These are phyloP conservation scores for Podarcis raffonei DNA, from an alignment of 2,113 vertebrate genomes.

Conservation along the genomic window DNA sequence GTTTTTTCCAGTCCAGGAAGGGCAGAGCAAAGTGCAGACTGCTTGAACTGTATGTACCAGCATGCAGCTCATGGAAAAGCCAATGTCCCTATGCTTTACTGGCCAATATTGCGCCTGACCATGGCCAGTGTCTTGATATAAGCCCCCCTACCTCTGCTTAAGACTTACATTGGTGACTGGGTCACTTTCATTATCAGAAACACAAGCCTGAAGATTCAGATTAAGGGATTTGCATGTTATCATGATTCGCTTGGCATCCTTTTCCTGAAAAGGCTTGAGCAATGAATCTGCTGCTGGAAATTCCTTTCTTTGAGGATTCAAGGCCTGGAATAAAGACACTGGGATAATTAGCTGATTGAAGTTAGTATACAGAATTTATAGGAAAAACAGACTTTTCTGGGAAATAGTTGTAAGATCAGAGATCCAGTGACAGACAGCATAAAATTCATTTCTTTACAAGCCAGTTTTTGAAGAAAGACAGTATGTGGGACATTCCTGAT, in stretches of 20 bases:
- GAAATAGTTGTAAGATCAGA: background rate
- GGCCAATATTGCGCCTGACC: too few species aligned
- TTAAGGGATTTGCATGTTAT: constrained; percentile 87
- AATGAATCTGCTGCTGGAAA: constrained; percentile 70
- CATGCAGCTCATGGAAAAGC: too few species aligned
- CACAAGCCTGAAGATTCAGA: constrained; percentile 91
- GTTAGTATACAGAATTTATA: background rate
- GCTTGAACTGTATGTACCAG: too few species aligned
- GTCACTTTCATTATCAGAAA: constrained; percentile 89
- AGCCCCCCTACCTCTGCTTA: background rate
- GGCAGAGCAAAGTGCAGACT: too few species aligned
- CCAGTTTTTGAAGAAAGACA: background rate
- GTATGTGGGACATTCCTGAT: too few species aligned
- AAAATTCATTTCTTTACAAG: background rate
- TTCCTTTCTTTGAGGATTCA: constrained; percentile 84
- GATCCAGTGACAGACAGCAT: background rate
- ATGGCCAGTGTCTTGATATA: background rate
- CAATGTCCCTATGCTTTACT: too few species aligned
- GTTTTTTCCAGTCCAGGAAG: too few species aligned
- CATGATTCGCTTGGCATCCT: constrained; percentile 88
- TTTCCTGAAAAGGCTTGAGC: constrained; percentile 91
- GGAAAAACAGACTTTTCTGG: background rate
- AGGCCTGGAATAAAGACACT: constrained; percentile 73
- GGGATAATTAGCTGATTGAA: background rate
- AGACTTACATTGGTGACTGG: constrained; percentile 89